Percentiles rank a stretch among this genome's conserved stretches.
Conservation (phyloP, 2,113 vertebrate species). For the Microtus pennsylvanicus region DNA sequence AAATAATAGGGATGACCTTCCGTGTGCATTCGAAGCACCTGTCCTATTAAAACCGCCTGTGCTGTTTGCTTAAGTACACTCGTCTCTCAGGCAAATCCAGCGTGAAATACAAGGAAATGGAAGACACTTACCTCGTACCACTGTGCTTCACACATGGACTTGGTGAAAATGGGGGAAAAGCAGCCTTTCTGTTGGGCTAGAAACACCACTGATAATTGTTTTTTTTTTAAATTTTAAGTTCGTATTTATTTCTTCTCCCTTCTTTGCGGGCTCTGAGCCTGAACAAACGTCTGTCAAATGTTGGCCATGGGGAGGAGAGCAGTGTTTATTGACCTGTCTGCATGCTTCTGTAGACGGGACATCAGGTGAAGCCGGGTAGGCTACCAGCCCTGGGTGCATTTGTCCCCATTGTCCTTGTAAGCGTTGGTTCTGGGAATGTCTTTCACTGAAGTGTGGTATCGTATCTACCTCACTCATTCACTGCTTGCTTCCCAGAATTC, state of each 20-base stretch:
- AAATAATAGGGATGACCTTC: conserved; percentile 90
- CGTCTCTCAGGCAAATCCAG: conserved; percentile 87
- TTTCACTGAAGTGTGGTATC: not conserved
- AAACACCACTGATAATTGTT: conserved; percentile 75
- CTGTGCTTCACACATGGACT: conserved; percentile 79
- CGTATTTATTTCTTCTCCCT: conserved; percentile 78
- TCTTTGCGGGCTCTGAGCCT: conserved; percentile 62
- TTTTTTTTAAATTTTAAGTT: conserved; percentile 77
- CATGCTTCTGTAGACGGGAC: not conserved
- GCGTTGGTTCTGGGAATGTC: not conserved
- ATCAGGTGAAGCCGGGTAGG: not conserved
- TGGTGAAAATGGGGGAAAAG: conserved; percentile 71
- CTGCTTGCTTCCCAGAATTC: not conserved
- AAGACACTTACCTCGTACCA: conserved; percentile 80
- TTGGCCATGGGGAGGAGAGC: conserved; percentile 20
- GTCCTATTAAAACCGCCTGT: conserved; percentile 87
- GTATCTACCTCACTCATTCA: not conserved
- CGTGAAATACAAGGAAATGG: conserved; percentile 86
- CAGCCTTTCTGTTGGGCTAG: conserved; percentile 79
- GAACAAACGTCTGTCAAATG: conserved; percentile 44
- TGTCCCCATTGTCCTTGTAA: not conserved
- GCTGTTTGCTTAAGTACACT: conserved; percentile 88
- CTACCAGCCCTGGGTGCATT: not conserved
- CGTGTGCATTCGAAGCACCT: conserved; percentile 85
- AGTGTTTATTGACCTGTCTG: not conserved